These are phyloP conservation scores for Bubo blakistoni DNA, from an alignment of 2,113 vertebrate species.

Conservation along the genomic window DNA sequence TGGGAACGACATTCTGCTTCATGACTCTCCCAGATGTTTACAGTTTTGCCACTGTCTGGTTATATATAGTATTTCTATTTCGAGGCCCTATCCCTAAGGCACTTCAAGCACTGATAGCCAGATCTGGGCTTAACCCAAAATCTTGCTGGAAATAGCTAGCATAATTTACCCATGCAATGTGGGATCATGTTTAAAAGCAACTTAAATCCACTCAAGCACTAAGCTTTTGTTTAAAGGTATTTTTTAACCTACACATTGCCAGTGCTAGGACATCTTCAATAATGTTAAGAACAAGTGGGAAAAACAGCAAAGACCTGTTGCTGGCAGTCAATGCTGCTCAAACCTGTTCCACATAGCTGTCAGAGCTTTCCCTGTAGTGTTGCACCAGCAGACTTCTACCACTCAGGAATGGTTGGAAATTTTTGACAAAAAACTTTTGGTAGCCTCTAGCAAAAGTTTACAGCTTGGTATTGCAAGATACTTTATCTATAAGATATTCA, in stretches of 20 bases:
- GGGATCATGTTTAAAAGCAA: neutral
- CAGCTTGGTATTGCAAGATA: neutral
- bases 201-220: neutral
- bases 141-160: neutral
- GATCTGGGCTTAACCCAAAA: neutral
- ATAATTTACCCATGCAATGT: neutral
- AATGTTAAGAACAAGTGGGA: neutral
- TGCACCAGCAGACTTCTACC: neutral
- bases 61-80: neutral
- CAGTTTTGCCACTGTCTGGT: neutral
- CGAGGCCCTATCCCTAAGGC: neutral
- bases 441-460: neutral
- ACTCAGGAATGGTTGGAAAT: neutral
- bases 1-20: neutral
- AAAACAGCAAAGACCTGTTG: neutral
- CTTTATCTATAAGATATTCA: neutral
- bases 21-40: neutral
- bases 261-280: neutral
- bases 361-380: neutral
- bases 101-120: neutral
- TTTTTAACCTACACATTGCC: neutral
- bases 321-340: neutral
- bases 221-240: neutral
- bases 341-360: neutral
- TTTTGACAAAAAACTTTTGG: neutral